These are phyloP conservation scores for Pilophorus perplexus DNA, from an alignment of 2,888 invertebrate genomes.

Conservation along the genomic window DNA sequence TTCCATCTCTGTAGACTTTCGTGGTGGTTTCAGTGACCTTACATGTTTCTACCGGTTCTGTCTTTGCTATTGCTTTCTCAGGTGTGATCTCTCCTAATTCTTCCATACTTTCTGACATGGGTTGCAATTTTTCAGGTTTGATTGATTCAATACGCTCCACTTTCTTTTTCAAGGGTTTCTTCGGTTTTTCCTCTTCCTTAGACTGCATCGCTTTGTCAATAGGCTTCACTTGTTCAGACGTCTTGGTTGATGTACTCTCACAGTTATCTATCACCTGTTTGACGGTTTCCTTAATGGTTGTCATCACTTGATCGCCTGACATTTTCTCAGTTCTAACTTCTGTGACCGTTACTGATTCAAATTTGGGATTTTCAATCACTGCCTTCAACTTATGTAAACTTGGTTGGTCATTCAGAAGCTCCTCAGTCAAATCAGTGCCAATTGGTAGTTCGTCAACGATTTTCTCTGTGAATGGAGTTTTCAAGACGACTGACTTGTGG, in stretches of 20 bases:
- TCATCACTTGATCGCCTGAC: constrained; percentile 34
- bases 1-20: constrained; percentile 50
- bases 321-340: constrained; percentile 50
- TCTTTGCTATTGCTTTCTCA: neutral
- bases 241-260: too few relatives aligned
- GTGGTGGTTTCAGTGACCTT: constrained; percentile 48
- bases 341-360: constrained; percentile 53
- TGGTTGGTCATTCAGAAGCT: constrained; percentile 43
- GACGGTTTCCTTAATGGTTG: constrained; percentile 44
- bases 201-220: constrained; percentile 46
- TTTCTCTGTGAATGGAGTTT: too few relatives aligned
- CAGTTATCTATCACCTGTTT: constrained; percentile 48
- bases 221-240: too few relatives aligned
- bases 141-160: too few relatives aligned
- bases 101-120: constrained; percentile 33
- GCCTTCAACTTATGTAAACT: constrained; percentile 50
- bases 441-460: constrained; percentile 43
- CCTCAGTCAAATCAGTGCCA: constrained; percentile 50
- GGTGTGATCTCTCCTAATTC: too few relatives aligned
- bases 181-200: constrained; percentile 50
- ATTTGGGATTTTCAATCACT: constrained; percentile 50
- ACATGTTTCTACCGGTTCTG: neutral
- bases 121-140: constrained; percentile 50
- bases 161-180: constrained; percentile 55
- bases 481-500: too few relatives aligned